These are phyloP conservation scores for Cryptotis parvus DNA, from an alignment of 2,113 vertebrate genomes.

Conservation along the genomic window DNA sequence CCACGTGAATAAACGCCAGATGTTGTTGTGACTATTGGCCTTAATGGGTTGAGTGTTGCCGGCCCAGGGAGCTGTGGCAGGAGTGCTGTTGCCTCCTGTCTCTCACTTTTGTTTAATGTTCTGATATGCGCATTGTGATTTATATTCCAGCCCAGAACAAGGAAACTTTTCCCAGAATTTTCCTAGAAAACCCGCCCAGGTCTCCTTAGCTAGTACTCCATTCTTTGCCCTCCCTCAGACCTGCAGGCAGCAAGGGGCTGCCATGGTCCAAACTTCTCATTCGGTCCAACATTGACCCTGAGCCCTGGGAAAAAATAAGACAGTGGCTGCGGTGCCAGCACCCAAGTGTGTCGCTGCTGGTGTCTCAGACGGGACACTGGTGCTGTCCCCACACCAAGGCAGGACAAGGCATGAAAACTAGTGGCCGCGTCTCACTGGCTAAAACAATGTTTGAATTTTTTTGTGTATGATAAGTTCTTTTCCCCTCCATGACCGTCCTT, in stretches of 20 bases:
- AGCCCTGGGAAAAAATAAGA: too few relatives aligned
- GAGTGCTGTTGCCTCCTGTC: too few relatives aligned
- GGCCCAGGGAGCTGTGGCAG: not conserved
- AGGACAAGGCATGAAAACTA: not conserved
- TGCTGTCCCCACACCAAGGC: too few relatives aligned
- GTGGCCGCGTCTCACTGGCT: not conserved
- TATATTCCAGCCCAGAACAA: not conserved
- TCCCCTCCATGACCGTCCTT: not conserved
- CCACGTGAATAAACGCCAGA: not conserved
- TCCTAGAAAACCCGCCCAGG: not conserved
- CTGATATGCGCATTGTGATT: too few relatives aligned
- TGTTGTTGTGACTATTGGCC: not conserved
- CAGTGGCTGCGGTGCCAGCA: fast-evolving
- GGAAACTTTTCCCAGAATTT: not conserved
- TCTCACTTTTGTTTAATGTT: too few relatives aligned
- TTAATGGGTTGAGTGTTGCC: not conserved
- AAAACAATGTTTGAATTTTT: not conserved
- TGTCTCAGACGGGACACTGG: too few relatives aligned
- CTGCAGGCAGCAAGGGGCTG: not conserved
- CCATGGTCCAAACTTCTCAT: not conserved
- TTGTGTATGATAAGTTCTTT: not conserved
- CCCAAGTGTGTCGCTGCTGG: not conserved
- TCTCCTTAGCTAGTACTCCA: not conserved
- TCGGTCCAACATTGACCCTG: not conserved
- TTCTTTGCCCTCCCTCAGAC: not conserved